These are phyloP conservation scores for Heliconius ethilla DNA, from an alignment of 2,888 invertebrate genomes.

Conservation along the genomic window DNA sequence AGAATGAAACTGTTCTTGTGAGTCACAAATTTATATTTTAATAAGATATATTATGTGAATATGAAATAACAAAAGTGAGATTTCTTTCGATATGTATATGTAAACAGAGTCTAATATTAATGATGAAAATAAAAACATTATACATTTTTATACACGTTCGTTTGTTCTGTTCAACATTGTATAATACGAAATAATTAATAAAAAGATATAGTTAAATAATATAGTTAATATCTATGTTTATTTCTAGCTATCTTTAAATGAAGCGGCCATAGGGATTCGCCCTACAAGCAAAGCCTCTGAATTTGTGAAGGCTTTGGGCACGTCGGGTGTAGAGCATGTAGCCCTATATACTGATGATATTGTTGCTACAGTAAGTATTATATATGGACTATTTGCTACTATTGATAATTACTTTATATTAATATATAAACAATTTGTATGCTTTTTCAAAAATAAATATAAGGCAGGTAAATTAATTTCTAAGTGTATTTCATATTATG, in stretches of 20 bases:
- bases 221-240: neutral
- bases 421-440: too few relatives aligned
- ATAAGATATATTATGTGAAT: too few relatives aligned
- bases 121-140: too few relatives aligned
- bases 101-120: neutral
- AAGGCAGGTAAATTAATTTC: too few relatives aligned
- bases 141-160: too few relatives aligned
- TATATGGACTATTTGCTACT: neutral
- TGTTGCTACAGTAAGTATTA: slow-evolving; percentile 66
- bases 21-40: slow-evolving; percentile 48
- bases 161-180: too few relatives aligned
- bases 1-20: slow-evolving; percentile 95
- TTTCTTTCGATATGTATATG: too few relatives aligned
- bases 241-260: slow-evolving; percentile 78
- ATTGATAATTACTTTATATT: too few relatives aligned
- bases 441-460: too few relatives aligned
- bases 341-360: slow-evolving; percentile 75
- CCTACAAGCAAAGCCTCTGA: slow-evolving; percentile 70
- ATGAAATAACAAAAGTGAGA: neutral
- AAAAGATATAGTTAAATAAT: neutral
- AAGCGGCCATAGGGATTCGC: slow-evolving; percentile 68
- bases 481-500: too few relatives aligned
- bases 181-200: too few relatives aligned
- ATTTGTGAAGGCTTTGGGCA: slow-evolving; percentile 68
- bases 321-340: slow-evolving; percentile 72